Conservation (phyloP, 2,113 vertebrate species). For the Mirza zaza region DNA sequence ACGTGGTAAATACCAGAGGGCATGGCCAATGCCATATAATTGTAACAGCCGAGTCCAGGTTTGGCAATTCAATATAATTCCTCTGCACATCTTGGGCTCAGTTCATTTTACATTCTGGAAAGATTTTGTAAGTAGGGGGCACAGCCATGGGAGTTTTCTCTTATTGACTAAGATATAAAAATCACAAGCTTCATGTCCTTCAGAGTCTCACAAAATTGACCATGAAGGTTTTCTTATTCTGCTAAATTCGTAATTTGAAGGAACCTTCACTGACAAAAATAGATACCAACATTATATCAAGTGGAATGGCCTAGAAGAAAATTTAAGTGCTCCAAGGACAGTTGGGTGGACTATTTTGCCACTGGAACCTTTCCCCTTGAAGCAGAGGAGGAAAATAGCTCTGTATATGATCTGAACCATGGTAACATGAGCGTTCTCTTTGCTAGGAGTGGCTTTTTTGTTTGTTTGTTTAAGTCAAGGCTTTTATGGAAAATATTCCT, state of each 20-base stretch:
- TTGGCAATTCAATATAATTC: accelerated
- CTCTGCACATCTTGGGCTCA: neutral
- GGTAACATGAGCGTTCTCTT: neutral
- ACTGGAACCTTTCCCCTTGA: neutral
- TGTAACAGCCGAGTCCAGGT: accelerated
- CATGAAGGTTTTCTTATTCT: neutral
- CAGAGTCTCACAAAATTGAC: neutral
- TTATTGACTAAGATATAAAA: neutral
- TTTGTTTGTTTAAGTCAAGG: conserved; percentile 4
- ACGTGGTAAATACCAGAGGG: accelerated
- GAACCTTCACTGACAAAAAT: conserved; percentile 47
- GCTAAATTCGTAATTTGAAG: conserved; percentile 30
- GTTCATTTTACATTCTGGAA: neutral
- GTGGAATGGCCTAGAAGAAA: neutral
- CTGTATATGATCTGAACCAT: neutral
- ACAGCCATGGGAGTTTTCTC: neutral
- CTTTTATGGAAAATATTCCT: conserved; percentile 33
- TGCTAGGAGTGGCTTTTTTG: neutral
- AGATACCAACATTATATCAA: neutral
- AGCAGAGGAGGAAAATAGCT: neutral
- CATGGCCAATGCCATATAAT: accelerated
- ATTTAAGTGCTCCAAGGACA: conserved; percentile 46
- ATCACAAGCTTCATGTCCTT: neutral
- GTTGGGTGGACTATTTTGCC: neutral
- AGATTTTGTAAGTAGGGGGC: neutral